Evolutionary conservation across 2,797 vertebrate species (phyloP).

Genomic region (Megaceryle alcyon): DNA sequence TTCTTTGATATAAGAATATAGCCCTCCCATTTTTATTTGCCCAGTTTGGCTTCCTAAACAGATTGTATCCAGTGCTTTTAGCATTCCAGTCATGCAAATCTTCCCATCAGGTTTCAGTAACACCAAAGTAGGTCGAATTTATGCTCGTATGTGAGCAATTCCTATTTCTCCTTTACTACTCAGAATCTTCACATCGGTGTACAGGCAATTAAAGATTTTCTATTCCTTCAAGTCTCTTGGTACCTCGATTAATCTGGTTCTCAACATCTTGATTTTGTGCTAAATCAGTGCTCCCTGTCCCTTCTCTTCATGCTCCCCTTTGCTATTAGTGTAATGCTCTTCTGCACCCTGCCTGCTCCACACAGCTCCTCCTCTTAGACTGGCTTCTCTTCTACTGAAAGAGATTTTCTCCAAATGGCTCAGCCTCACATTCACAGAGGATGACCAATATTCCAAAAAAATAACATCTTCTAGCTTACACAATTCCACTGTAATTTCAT

Average conservation of each 20-base stretch:
- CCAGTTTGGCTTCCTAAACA: neutral
- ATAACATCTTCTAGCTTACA: neutral
- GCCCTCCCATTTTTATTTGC: neutral
- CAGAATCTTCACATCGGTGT: neutral
- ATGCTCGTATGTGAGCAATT: neutral
- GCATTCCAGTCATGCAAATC: conserved; percentile 15
- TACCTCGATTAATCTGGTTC: conserved; percentile 40
- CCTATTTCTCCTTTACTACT: conserved; percentile 10
- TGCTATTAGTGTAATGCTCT: neutral
- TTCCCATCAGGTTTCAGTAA: conserved; percentile 30
- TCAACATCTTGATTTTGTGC: conserved; percentile 58
- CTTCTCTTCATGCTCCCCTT: neutral
- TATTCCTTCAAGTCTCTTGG: conserved; percentile 51
- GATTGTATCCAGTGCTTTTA: neutral
- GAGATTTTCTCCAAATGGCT: neutral
- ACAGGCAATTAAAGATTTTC: conserved; percentile 62
- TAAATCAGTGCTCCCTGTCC: conserved; percentile 25
- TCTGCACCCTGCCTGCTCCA: neutral
- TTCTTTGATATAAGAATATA: neutral
- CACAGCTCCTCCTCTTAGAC: neutral
- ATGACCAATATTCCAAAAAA: neutral
- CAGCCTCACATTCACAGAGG: neutral
- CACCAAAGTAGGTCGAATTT: conserved; percentile 46
- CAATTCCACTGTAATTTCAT: neutral
- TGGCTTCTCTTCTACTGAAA: neutral